Base-by-base conservation (phyloP, 2,888 invertebrate genomes). In the Druceiella hillmani region DNA sequence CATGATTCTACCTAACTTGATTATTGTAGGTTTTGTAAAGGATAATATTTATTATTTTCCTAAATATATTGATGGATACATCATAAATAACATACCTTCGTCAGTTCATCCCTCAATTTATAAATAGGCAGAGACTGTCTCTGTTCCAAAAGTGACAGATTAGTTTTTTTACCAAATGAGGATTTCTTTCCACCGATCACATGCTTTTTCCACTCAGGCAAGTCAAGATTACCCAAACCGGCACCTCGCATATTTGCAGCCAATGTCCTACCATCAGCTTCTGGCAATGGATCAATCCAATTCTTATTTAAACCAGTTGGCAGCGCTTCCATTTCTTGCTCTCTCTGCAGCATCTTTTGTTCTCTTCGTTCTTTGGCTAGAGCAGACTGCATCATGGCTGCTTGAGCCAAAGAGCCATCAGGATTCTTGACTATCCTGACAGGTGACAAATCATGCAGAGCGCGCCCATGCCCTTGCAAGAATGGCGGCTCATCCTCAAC, bases 351-450 rank as follows among this genome's bases (percentile, higher is more conserved):
- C 90, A 93, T 92, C 65, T 99, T 98, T 54, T 89, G 82, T 59
- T 99, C 99, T 28, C 98, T 71, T 34, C 99, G 74, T 59, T 99
- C 99, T 57, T 99, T 99, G 0, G 98, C 90, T 27, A 99, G 61
- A 0, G 99, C 99, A 7, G 90, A 91, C 62, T 99, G 99, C 95
- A 95, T 99, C 92, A 99, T 95, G 1, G 99, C 99, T 0, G 99
- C 95, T 62, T 99, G 99, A 0, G 98, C 98, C 13, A 99, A 65
- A 0, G 97, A 97, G 0, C 99, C 99, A 61, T 99, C 99, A 0
- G 99, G 99, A 74, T 99, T 99, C 70, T 97, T 97, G 0, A 98
- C 93, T 47, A 98, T 97, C 47, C 87, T 68, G 2, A 95, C 94
- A 0, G 97, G 97, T 39, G 92, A 93, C 3, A 97, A 72, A 58